Percentiles rank a stretch among this genome's conserved stretches.
These are phyloP conservation scores for Phocoena sinus DNA, from an alignment of 2,113 vertebrate genomes.

Conservation along the genomic window DNA sequence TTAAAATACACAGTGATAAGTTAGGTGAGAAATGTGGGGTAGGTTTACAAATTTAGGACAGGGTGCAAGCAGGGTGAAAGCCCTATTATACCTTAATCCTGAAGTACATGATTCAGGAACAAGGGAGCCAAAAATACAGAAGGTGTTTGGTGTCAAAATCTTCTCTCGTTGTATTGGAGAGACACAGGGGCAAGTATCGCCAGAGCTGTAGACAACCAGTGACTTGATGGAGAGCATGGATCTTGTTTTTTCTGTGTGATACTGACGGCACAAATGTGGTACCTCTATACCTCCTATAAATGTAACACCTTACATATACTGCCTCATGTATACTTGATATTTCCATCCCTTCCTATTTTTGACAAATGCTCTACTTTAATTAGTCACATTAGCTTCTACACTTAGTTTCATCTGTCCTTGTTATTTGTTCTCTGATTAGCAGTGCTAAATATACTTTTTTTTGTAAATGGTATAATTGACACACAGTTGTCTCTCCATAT, in stretches of 20 bases:
- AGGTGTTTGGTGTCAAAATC: background rate
- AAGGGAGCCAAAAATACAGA: background rate
- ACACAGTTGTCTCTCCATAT: background rate
- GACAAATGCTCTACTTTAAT: background rate
- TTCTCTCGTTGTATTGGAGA: background rate
- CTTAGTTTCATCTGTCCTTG: background rate
- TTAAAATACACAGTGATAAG: background rate
- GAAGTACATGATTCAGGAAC: background rate
- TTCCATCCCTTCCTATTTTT: background rate
- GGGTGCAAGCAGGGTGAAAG: background rate
- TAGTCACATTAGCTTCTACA: background rate
- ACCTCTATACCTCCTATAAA: background rate
- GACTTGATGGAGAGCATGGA: too few relatives aligned
- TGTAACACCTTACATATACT: too few relatives aligned
- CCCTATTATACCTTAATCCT: background rate
- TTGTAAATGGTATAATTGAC: background rate
- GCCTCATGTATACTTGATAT: background rate
- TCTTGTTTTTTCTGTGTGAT: background rate
- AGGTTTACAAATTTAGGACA: background rate
- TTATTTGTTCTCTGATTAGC: background rate
- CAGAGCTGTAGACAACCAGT: background rate
- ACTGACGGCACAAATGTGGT: accelerated
- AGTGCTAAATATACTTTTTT: background rate
- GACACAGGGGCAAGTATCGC: too few relatives aligned
- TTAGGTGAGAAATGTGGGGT: background rate